Evolutionary conservation across 2,888 invertebrate species (phyloP).

Genomic region (Phorcus lineatus): DNA sequence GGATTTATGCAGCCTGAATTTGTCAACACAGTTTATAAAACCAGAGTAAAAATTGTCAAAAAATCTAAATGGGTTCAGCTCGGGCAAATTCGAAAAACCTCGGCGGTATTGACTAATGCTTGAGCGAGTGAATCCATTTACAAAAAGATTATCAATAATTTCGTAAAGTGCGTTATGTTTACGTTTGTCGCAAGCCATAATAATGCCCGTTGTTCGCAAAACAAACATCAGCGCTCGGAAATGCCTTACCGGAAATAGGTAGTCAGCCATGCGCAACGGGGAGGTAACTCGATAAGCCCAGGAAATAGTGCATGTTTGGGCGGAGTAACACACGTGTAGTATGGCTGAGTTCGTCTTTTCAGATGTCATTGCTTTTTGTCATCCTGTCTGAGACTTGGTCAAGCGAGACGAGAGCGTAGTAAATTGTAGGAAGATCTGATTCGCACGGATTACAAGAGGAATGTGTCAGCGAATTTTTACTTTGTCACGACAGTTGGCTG

Average conservation of each 20-base stretch:
- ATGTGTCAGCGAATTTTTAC: background rate
- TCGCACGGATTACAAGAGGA: background rate
- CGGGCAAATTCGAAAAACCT: too few relatives aligned
- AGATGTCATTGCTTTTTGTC: background rate
- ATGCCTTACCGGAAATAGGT: background rate
- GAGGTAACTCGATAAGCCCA: background rate
- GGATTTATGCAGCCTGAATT: too few relatives aligned
- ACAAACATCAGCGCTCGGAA: background rate
- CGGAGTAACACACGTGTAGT: background rate
- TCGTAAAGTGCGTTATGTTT: too few relatives aligned
- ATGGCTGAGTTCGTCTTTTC: background rate
- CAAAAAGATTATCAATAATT: too few relatives aligned
- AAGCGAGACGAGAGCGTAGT: background rate
- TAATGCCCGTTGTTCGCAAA: too few relatives aligned
- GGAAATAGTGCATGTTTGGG: background rate
- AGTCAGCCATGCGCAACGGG: background rate
- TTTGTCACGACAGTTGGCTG: background rate
- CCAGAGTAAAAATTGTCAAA: too few relatives aligned
- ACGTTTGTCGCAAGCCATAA: too few relatives aligned
- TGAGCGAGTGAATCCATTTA: too few relatives aligned
- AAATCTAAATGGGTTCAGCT: too few relatives aligned
- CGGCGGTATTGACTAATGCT: too few relatives aligned
- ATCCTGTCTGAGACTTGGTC: background rate
- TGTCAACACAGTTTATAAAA: too few relatives aligned
- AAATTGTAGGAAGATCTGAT: background rate